These are phyloP conservation scores for Nesoenas mayeri DNA, from an alignment of 2,113 vertebrate species.

Conservation along the genomic window DNA sequence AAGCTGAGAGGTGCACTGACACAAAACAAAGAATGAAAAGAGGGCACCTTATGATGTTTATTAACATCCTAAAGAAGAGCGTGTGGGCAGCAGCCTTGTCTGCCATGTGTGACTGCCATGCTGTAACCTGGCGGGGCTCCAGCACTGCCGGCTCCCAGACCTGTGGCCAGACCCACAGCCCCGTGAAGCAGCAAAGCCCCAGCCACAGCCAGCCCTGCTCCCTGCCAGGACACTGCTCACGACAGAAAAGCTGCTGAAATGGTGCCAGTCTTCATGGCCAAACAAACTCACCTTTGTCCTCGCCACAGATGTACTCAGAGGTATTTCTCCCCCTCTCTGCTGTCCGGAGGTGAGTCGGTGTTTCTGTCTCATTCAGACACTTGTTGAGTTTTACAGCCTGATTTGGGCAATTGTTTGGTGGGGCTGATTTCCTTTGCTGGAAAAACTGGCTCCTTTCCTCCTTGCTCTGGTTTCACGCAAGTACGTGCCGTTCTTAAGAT, in stretches of 20 bases:
- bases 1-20: background rate
- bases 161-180: background rate
- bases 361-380: background rate
- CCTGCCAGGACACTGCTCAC: background rate
- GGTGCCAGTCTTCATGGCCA: background rate
- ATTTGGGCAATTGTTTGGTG: background rate
- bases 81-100: background rate
- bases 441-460: background rate
- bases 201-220: background rate
- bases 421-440: background rate
- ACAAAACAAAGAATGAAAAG: background rate
- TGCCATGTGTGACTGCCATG: background rate
- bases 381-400: background rate
- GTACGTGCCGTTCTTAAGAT: fast-evolving
- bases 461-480: background rate
- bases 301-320: background rate
- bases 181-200: background rate
- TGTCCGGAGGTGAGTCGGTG: background rate
- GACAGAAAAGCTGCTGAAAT: background rate
- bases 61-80: background rate
- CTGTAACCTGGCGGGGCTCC: background rate
- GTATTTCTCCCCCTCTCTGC: background rate
- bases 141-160: background rate
- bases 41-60: background rate
- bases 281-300: conserved; percentile 53